Evolutionary conservation across 1,140 invertebrate species (phyloP).

Genomic region (Drosophila athabasca): DNA sequence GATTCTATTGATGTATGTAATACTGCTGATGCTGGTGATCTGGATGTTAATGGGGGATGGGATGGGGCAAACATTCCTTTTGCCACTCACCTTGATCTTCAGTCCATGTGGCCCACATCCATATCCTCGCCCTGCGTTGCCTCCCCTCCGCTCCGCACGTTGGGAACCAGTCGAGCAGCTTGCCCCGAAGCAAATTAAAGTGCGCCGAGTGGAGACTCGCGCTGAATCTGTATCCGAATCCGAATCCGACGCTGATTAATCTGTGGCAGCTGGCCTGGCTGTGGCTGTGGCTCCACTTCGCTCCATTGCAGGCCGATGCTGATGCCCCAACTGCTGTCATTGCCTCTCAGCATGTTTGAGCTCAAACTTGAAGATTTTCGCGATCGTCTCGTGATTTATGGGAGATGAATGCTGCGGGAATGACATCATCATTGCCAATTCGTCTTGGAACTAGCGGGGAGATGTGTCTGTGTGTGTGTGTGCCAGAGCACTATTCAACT

Average conservation of each 20-base stretch:
- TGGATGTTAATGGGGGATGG: no score
- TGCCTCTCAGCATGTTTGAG: conserved; percentile 45
- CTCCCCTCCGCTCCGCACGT: conserved; percentile 6
- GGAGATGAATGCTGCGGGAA: conserved; percentile 53
- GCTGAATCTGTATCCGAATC: conserved; percentile 36
- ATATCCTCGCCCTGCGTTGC: conserved; percentile 18
- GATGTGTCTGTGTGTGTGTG: background rate
- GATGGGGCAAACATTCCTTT: conserved; percentile 17
- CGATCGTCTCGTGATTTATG: conserved; percentile 64
- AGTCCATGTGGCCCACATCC: conserved; percentile 22
- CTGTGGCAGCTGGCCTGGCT: conserved; percentile 75
- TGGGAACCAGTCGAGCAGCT: conserved; percentile 63
- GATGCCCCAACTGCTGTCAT: conserved; percentile 24
- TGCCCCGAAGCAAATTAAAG: conserved; percentile 48
- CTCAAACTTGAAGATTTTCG: conserved; percentile 56
- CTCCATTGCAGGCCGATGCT: conserved; percentile 23
- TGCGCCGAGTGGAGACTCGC: conserved; percentile 41
- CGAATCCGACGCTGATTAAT: conserved; percentile 68
- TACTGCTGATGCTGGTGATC: conserved; percentile 7
- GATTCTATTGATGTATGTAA: background rate
- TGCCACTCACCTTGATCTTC: conserved; percentile 71
- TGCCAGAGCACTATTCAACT: conserved; percentile 1
- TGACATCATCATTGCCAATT: conserved; percentile 65
- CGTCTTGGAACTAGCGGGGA: conserved; percentile 21
- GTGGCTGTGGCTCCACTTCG: conserved; percentile 42